Evolutionary conservation across 2,113 vertebrate genomes (phyloP), one percentile per base, ranked within the genome.

Genomic region (Pardalotus punctatus): DNA sequence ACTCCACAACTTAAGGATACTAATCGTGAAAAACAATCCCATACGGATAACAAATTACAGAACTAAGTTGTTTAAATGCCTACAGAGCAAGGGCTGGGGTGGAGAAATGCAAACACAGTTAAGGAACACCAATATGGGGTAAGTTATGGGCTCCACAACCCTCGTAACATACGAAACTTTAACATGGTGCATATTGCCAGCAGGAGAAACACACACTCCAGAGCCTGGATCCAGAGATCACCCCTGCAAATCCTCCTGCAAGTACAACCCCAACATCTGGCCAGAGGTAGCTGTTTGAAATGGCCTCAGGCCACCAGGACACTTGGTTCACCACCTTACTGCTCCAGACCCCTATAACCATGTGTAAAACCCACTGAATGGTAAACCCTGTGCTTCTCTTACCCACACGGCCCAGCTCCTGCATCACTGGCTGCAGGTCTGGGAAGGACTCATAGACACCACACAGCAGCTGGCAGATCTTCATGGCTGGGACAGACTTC

Each of bases 391-490:
- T 36, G 48, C 28, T 5, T 60, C 65, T 66, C 97, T 98, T 91
- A 98, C 98, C 98, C 33, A 94, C 16, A 3, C 53, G 66, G 8
- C 96, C 94, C 43, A 98, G 92, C 89, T 40, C 38, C 38, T 40
- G 38, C 38, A 97, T 94, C 80, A 98, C 79, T 3, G 97, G 95
- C 36, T 97, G 96, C 54, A 98, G 96, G 57, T 90, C 94, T 0
- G 97, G 97, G 72, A 95, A 96, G n/a, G 82, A 94, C 42, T 74
- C 79, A 22, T 88, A 95, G 91, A 96, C 43, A 43, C 31, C 77
- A 77, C 96, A 97, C 18, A 98, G 94, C 65, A 98, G 94, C 53
- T 92, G 96, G 91, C 98, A 98, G 72, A 98, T 93, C 27, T 97
- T 95, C 72, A 79, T 33, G 81, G 97, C 96, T 0, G 88, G 93